Conservation (phyloP, 2,113 vertebrate genomes). For the Scalopus aquaticus region DNA sequence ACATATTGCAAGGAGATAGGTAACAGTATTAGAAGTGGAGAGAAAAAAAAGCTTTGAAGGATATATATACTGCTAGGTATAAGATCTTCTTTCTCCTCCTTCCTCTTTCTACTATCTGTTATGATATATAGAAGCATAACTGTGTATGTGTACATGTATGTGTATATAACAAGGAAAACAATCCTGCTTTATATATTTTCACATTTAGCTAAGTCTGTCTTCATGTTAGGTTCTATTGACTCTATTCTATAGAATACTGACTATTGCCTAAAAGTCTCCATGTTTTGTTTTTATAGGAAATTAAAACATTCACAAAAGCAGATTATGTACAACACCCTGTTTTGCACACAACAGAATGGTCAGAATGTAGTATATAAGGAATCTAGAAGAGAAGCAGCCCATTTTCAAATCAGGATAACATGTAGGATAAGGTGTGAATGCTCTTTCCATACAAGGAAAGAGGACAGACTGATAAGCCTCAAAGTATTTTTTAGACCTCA, state of each 20-base stretch:
- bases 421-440: neutral
- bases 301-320: neutral
- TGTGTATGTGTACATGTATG: neutral
- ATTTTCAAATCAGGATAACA: neutral
- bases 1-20: neutral
- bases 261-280: neutral
- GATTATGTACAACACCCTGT: neutral
- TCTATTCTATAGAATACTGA: neutral
- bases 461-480: neutral
- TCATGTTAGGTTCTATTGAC: neutral
- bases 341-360: neutral
- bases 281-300: neutral
- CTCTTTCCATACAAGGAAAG: neutral
- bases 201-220: neutral
- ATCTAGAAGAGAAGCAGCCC: neutral
- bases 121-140: neutral
- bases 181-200: neutral
- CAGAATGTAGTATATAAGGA: neutral
- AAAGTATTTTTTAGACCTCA: neutral
- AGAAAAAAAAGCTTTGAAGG: neutral
- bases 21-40: neutral
- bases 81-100: neutral
- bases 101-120: slow-evolving; percentile 8
- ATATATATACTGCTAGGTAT: neutral
- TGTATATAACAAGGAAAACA: neutral